phyloP scores from a whole-genome alignment of 2,888 invertebrate species.

The Agrotis segetum region DNA sequence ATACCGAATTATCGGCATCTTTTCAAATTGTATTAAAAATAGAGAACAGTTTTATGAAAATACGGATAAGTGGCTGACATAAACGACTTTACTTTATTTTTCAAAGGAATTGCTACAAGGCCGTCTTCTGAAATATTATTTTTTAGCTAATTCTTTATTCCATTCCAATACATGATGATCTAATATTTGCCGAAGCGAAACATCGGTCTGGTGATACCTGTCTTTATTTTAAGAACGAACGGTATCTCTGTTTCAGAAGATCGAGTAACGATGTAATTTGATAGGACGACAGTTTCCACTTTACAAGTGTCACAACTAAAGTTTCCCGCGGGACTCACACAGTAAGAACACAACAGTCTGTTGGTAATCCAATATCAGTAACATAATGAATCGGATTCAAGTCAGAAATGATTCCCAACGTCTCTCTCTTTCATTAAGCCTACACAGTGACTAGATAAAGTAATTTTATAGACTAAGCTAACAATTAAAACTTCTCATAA shows the following conservation, averaged over 20 bases:
- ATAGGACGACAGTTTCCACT: conserved; percentile 9
- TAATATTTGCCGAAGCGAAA: neutral
- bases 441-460: conserved; percentile 77
- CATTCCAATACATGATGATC: conserved; percentile 1
- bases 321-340: conserved; percentile 2
- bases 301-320: conserved; percentile 19
- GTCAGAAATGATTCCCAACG: conserved; percentile 38
- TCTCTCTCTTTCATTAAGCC: conserved; percentile 59
- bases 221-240: neutral
- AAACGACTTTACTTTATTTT: conserved; percentile 46
- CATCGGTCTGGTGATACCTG: neutral
- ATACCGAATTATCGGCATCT: conserved; percentile 35
- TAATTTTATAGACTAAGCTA: conserved; percentile 66
- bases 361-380: conserved; percentile 21
- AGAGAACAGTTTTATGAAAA: conserved; percentile 45
- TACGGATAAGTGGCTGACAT: conserved; percentile 45
- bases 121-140: conserved; percentile 20
- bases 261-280: conserved; percentile 20
- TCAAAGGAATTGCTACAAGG: conserved; percentile 42
- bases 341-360: conserved; percentile 11
- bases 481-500: conserved; percentile 65
- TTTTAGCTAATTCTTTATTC: conserved; percentile 9
- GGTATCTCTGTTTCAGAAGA: neutral
- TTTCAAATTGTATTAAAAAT: conserved; percentile 51
- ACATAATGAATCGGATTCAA: conserved; percentile 16